phyloP scores from a whole-genome alignment of 2,888 invertebrate genomes.

The Heteropelma amictum region DNA sequence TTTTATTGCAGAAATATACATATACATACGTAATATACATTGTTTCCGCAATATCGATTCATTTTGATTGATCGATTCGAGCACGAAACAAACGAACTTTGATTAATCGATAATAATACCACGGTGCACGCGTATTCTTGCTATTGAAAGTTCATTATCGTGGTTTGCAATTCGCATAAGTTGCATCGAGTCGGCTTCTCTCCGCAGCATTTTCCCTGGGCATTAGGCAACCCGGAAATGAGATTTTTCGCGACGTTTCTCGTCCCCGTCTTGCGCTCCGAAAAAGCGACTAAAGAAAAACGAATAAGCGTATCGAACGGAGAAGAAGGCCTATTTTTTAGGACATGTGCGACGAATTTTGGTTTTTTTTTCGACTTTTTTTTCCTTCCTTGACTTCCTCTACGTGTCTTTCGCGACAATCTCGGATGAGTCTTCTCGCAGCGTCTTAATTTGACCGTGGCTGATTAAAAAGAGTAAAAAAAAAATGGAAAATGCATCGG shows the following conservation, averaged over 20 bases:
- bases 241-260: constrained; percentile 35
- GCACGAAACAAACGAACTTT: not conserved
- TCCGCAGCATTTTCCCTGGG: not conserved
- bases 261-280: constrained; percentile 6
- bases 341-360: no score
- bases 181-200: not conserved
- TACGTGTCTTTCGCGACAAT: constrained; percentile 25
- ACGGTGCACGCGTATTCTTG: not conserved
- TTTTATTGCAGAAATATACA: no score
- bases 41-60: no score
- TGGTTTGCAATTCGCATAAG: not conserved
- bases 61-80: not conserved
- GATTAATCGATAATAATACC: not conserved
- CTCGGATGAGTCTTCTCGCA: constrained; percentile 6
- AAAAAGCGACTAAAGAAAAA: not conserved
- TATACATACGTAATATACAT: no score
- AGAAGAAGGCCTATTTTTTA: not conserved
- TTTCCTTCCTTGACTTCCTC: not conserved
- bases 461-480: not conserved
- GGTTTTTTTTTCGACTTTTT: not conserved
- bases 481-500: not conserved
- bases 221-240: constrained; percentile 42
- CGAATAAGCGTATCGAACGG: not conserved
- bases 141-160: no score
- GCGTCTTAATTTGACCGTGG: constrained; percentile 26